These are phyloP conservation scores for Pao palembangensis DNA, from an alignment of 2,113 vertebrate genomes.

Conservation along the genomic window DNA sequence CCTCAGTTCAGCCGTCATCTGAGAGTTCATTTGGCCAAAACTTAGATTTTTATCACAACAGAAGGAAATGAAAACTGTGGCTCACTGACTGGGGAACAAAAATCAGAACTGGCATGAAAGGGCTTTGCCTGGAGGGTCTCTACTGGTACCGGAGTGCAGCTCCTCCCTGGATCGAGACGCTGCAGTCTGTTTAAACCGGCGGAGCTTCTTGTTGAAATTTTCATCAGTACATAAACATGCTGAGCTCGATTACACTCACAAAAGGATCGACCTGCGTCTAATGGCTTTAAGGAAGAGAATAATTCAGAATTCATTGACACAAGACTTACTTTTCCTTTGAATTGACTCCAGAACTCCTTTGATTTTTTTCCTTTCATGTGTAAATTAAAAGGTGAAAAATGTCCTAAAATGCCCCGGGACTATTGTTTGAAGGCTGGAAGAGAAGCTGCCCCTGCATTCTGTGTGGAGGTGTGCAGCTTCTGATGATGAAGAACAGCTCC, in stretches of 20 bases:
- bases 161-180: conserved; percentile 3
- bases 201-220: conserved; percentile 28
- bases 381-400: conserved; percentile 53
- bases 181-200: conserved; percentile 16
- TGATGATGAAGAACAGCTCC: conserved; percentile 34
- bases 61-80: too few species aligned
- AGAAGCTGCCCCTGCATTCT: conserved; percentile 32
- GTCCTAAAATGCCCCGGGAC: conserved; percentile 43
- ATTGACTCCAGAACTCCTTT: conserved; percentile 44
- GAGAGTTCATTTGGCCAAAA: too few species aligned
- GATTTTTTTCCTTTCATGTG: conserved; percentile 59
- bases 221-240: conserved; percentile 18
- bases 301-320: neutral
- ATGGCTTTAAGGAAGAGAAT: conserved; percentile 30
- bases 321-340: conserved; percentile 32
- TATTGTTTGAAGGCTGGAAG: conserved; percentile 51
- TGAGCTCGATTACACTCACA: conserved; percentile 38
- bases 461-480: neutral
- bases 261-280: conserved; percentile 9
- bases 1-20: too few species aligned
- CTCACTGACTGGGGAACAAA: too few species aligned
- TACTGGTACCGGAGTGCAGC: neutral
- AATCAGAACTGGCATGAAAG: conserved; percentile 9
- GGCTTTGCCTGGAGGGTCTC: conserved; percentile 2
- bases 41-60: too few species aligned